Evolutionary conservation across 2,888 invertebrate species (phyloP), one percentile per base, ranked within the genome.

Genomic region (Enoplolaimus lenunculus): DNA sequence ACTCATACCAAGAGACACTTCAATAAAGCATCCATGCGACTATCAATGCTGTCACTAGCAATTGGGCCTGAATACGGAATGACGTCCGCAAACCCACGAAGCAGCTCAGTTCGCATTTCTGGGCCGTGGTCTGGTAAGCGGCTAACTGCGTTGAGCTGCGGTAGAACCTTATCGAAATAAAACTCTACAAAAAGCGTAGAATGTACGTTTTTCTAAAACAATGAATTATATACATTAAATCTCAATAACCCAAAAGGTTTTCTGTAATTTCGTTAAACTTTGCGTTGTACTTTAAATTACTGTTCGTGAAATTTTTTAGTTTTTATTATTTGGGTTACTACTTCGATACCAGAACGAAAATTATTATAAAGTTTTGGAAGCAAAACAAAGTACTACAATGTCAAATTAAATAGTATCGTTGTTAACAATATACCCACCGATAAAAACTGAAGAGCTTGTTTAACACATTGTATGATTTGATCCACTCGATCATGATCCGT

Each of bases 11-110:
- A 45, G 7, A 45, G 45, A 13, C 45, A 21, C 45, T 45, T 45
- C 7, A 45, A 45, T 45, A 45, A 45, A 7, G 21, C 45, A 21
- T 45, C 21, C 45, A 45, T 45, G 45, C 7, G 7, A 7, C 21
- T 45, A 13, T 45, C 7, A 13, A 21, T 7, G 21, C 86, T 72
- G 87, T 86, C 66, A 88, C 86, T 76, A 93, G 86, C 81, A n/a
- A n/a, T n/a, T 93, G 92, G 33, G 93, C 91, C 79, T 93, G 87
- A 73, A 90, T 86, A 82, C 91, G 90, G 31, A 94, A 83, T 69
- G 93, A 82, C 77, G 91, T 90, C 72, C 92, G 82, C 78, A 90
- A 87, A 60, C 86, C 86, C 3, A 28, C 16, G 70, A 88, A 85
- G 75, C 86, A 85, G 68, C 86, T 86, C 74, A 86, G 84, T 1